Percentiles rank a stretch among this genome's conserved stretches.
Conservation (phyloP, 1,140 invertebrate species). For the Lepidurus apus region DNA sequence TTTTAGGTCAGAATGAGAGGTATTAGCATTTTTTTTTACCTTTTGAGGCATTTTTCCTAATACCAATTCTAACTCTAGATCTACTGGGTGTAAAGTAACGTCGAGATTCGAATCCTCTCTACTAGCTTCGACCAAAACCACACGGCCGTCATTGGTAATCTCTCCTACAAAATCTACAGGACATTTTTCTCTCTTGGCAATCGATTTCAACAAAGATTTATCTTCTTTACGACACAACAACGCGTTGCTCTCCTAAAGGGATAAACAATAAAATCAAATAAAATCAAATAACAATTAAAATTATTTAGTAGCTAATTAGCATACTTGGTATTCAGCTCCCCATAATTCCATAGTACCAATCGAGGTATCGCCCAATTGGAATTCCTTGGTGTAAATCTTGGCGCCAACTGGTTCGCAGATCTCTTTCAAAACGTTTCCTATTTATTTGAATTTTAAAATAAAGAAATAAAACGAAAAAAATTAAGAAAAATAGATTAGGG, state of each 20-base stretch:
- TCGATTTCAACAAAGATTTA: conserved; percentile 59
- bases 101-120: conserved; percentile 44
- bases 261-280: not conserved
- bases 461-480: not conserved
- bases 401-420: conserved; percentile 89
- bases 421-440: conserved; percentile 94
- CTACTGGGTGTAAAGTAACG: conserved; percentile 59
- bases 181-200: conserved; percentile 81
- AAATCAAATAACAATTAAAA: not conserved
- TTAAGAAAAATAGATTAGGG: conserved; percentile 2
- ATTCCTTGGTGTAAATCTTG: conserved; percentile 77
- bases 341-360: conserved; percentile 89
- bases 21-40: conserved; percentile 42
- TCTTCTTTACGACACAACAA: conserved; percentile 65
- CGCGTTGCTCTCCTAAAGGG: conserved; percentile 84
- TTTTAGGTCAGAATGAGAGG: not conserved
- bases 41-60: conserved; percentile 81
- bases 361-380: conserved; percentile 89
- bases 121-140: conserved; percentile 51
- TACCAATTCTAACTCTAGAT: conserved; percentile 82
- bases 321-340: conserved; percentile 75
- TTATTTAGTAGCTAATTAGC: not conserved
- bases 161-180: conserved; percentile 87
- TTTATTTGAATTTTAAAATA: conserved; percentile 30
- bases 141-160: conserved; percentile 78